phyloP scores from a whole-genome alignment of 2,797 vertebrate genomes.

The Malurus splendens region DNA sequence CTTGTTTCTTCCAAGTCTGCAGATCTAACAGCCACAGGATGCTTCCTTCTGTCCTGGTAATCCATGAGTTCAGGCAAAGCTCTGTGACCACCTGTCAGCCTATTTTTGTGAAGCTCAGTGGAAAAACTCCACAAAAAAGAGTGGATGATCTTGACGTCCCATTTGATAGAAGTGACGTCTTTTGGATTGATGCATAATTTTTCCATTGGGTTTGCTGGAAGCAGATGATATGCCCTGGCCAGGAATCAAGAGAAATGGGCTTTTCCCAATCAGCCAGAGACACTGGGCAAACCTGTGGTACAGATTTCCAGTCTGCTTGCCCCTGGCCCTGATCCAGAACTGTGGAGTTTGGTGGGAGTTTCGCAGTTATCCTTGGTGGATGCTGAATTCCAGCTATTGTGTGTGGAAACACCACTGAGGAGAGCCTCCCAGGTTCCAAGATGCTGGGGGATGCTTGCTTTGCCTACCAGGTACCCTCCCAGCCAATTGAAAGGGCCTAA shows the following conservation, averaged over 20 bases:
- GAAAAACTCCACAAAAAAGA: not conserved
- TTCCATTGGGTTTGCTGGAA: not conserved
- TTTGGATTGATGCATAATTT: not conserved
- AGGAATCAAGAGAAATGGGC: not conserved
- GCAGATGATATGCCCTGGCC: not conserved
- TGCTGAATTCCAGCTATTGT: not conserved
- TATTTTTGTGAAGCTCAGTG: not conserved
- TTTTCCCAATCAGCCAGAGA: not conserved
- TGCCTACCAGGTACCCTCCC: not conserved
- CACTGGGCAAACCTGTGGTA: not conserved
- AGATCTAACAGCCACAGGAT: not conserved
- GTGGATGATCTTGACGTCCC: not conserved
- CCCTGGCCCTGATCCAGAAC: not conserved
- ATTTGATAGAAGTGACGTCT: not conserved
- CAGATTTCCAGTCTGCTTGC: not conserved
- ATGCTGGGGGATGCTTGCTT: not conserved
- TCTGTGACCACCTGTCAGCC: constrained; percentile 29
- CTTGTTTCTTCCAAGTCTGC: not conserved
- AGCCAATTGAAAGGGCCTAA: not conserved
- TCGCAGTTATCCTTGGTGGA: not conserved
- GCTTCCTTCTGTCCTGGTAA: constrained; percentile 27
- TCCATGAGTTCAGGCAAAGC: not conserved
- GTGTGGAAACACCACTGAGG: not conserved
- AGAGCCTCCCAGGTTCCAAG: not conserved
- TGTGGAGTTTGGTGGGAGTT: not conserved